A percentile compares a stretch with the other conserved stretches of the same genome.
Conservation (phyloP, 2,888 invertebrate genomes). For the Peribatodes rhomboidaria region DNA sequence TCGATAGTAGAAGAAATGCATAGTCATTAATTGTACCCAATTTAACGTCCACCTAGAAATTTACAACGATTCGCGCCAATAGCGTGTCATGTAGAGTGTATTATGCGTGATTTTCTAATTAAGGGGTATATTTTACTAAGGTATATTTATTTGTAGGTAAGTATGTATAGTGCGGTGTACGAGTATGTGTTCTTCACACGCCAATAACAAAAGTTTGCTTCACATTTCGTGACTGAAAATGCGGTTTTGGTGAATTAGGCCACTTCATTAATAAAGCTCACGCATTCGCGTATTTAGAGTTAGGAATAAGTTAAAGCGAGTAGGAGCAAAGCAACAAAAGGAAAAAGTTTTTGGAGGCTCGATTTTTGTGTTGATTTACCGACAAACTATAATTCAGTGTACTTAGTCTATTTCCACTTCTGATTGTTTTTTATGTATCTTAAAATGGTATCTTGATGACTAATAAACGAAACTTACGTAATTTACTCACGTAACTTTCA, state of each 20-base stretch:
- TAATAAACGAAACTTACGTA: too few relatives aligned
- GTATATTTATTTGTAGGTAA: too few relatives aligned
- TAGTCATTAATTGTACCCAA: background rate
- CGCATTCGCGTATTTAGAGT: constrained; percentile 20
- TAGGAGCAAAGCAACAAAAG: background rate
- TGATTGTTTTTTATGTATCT: too few relatives aligned
- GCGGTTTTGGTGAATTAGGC: constrained; percentile 10
- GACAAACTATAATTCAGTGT: background rate
- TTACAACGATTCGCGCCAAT: background rate
- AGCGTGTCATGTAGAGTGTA: background rate
- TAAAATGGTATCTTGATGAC: too few relatives aligned
- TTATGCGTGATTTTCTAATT: constrained; percentile 13
- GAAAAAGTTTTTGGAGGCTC: background rate
- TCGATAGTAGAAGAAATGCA: background rate
- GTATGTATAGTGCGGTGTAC: constrained; percentile 1
- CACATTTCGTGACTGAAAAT: constrained; percentile 30
- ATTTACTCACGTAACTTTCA: too few relatives aligned
- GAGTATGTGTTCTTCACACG: constrained; percentile 23
- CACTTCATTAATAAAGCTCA: constrained; percentile 30
- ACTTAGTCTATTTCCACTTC: background rate
- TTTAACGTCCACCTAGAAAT: background rate
- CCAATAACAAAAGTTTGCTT: constrained; percentile 15
- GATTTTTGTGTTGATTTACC: background rate
- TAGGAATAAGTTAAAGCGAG: constrained; percentile 4
- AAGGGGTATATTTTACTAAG: too few relatives aligned